Evolutionary conservation across 2,888 invertebrate genomes (phyloP), one percentile per base, ranked within the genome.

Genomic region (Lathronympha strigana): DNA sequence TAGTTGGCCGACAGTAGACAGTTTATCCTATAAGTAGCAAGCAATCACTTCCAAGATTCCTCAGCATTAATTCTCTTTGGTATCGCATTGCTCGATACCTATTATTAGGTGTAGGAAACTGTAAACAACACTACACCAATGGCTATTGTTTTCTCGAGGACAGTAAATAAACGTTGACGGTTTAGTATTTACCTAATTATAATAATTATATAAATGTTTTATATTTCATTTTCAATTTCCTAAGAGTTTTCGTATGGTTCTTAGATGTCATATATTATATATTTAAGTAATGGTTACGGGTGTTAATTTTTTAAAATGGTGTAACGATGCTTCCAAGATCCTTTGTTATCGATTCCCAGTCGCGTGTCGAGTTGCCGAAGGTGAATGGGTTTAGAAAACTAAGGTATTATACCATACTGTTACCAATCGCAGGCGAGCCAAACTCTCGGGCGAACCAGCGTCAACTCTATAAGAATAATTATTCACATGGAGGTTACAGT

Each of bases 361-460:
- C 43, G 13, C 53, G 61, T 23, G 40, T 50, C 31, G 71, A 21
- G 43, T 57, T 57, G 31, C 57, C 28, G 31, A 43, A 57, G 43
- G 40, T 55, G 57, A 57, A 57, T 57, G 45, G 57, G 31, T 57
- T 57, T 57, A 45, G 45, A 57, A 38, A 57, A 57, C 17, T 23
- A 6, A 6, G 17, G 8, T 6, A 17, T n/a, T 13, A 23, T 47
- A 2, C n/a, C 5, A 13, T 23, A n/a, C 8, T 2, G 4, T 23
- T 8, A 25, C 3, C 6, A n/a, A 47, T 5, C 23, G 6, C 23
- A 23, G n/a, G 23, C 45, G 21, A 13, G 21, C 8, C 19, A 17
- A 47, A 11, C 17, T 5, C 23, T 23, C 21, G 1, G 2, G 40
- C 17, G 8, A 17, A 23, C 47, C 43, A 45, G 43, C 19, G n/a